Percentiles rank a stretch among this genome's conserved stretches.
Evolutionary conservation across 1,140 invertebrate genomes (phyloP).

Genomic region (Dysdera silvatica): DNA sequence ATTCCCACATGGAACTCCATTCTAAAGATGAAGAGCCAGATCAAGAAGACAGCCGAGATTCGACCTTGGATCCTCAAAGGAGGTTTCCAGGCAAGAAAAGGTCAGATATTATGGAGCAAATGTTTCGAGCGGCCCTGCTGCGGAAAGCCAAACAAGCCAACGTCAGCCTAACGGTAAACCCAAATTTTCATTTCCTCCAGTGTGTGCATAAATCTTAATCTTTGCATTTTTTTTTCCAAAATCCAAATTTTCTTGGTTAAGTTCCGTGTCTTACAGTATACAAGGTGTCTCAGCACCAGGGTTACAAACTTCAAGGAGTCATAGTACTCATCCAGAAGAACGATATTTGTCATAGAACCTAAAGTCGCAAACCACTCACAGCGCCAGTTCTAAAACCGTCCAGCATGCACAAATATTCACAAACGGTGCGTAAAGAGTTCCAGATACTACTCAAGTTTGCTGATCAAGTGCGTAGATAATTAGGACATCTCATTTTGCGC

Average conservation of each 20-base stretch:
- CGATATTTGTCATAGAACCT: not conserved
- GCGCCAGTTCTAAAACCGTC: too few species aligned
- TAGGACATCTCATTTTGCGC: too few species aligned
- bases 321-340: not conserved
- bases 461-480: too few species aligned
- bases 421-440: too few species aligned
- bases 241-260: not conserved
- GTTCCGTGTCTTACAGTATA: not conserved
- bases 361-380: too few species aligned
- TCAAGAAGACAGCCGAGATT: slow-evolving; percentile 3
- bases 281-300: not conserved
- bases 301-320: not conserved
- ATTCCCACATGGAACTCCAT: not conserved
- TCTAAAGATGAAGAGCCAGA: too few species aligned
- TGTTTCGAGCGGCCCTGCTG: slow-evolving; percentile 19
- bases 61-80: not conserved
- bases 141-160: slow-evolving; percentile 29
- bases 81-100: slow-evolving; percentile 16
- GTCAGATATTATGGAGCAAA: slow-evolving; percentile 20
- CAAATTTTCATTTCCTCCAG: not conserved
- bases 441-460: too few species aligned
- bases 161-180: not conserved
- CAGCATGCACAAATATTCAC: too few species aligned
- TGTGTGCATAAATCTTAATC: not conserved
- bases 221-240: not conserved